Conservation (phyloP, 2,888 invertebrate species). For the Lasiommata megera region DNA sequence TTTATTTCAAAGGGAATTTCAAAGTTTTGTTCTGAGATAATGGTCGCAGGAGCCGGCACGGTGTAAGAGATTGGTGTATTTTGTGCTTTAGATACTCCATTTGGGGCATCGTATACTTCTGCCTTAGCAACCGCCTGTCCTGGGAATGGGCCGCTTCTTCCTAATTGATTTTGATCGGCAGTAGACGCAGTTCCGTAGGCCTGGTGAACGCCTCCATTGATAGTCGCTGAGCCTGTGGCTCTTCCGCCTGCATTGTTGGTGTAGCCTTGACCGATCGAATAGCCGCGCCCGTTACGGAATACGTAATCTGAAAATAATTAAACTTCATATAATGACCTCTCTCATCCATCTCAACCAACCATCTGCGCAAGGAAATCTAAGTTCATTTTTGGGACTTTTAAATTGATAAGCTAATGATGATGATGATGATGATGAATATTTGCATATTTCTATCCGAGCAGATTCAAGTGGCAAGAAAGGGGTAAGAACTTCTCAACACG, state of each 20-base stretch:
- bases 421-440: too few species aligned
- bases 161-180: conserved; percentile 29
- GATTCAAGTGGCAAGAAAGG: too few species aligned
- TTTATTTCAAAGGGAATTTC: conserved; percentile 45
- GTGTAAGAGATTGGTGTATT: conserved; percentile 50
- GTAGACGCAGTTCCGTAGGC: conserved; percentile 48
- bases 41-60: conserved; percentile 55
- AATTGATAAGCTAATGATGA: too few species aligned
- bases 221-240: conserved; percentile 53
- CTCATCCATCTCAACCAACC: too few species aligned
- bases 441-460: too few species aligned
- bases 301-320: conserved; percentile 45
- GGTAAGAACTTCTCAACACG: too few species aligned
- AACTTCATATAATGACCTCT: too few species aligned
- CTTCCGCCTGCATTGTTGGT: conserved; percentile 48
- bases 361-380: too few species aligned
- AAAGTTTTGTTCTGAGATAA: conserved; percentile 62
- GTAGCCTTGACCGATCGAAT: conserved; percentile 53
- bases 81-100: conserved; percentile 40
- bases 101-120: conserved; percentile 43
- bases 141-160: conserved; percentile 46
- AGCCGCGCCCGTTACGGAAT: conserved; percentile 62
- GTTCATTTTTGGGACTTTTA: too few species aligned
- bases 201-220: conserved; percentile 44
- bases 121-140: conserved; percentile 51